phyloP scores from a whole-genome alignment of 2,888 invertebrate species.

The Epiblema foenella region DNA sequence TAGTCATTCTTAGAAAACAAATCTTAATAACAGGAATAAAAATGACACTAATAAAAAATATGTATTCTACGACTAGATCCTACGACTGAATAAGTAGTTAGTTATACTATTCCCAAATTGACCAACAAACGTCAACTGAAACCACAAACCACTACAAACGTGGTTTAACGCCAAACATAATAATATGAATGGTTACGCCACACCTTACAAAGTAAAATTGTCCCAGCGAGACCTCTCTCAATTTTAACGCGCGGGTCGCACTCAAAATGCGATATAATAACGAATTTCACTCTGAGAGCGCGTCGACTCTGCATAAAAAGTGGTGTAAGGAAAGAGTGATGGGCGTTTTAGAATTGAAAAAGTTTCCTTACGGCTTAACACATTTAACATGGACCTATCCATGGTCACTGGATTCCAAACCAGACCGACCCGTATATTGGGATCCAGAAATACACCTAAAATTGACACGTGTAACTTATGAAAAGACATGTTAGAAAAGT shows the following conservation, averaged over 20 bases:
- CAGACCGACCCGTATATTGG: too few relatives aligned
- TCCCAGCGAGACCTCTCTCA: constrained; percentile 61
- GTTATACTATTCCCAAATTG: not conserved
- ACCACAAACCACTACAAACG: constrained; percentile 21
- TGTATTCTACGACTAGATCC: too few relatives aligned
- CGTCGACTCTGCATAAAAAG: constrained; percentile 55
- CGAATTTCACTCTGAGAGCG: constrained; percentile 69
- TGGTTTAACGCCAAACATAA: constrained; percentile 22
- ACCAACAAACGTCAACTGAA: not conserved
- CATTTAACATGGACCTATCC: too few relatives aligned
- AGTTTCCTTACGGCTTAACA: too few relatives aligned
- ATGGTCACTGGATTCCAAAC: too few relatives aligned
- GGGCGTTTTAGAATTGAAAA: constrained; percentile 8
- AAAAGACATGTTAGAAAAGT: too few relatives aligned
- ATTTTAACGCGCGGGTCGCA: constrained; percentile 65
- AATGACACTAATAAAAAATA: too few relatives aligned
- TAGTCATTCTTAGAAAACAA: too few relatives aligned
- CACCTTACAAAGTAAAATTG: constrained; percentile 67
- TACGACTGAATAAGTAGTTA: too few relatives aligned
- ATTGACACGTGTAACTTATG: too few relatives aligned
- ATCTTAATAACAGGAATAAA: too few relatives aligned
- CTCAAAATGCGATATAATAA: constrained; percentile 73
- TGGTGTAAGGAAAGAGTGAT: constrained; percentile 51
- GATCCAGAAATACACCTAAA: too few relatives aligned
- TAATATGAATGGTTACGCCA: constrained; percentile 61